Base-by-base conservation (phyloP, 2,888 invertebrate species). In the Liopterus haemorrhoidalis region DNA sequence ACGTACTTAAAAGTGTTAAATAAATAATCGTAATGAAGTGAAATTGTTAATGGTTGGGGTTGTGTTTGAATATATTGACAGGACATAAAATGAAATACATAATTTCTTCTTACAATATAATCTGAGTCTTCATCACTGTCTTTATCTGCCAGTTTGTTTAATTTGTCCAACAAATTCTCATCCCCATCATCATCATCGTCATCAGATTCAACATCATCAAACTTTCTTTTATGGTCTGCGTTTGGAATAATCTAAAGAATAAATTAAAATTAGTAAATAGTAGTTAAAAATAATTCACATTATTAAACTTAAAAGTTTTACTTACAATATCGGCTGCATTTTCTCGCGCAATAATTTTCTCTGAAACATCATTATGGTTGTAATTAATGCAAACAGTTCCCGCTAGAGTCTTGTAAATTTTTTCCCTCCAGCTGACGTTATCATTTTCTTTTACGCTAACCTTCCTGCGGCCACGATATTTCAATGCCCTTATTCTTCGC, bases 111-210 rank as follows among this genome's bases (percentile, higher is more conserved):
- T 39, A 45, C 45, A 24, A 39, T 5, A 16, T 27, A 45, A 4
- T 45, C 45, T 2, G 25, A 33, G 12, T 44, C 44, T 20, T 43
- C 43, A 18, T 33, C 31, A 8, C 22, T 22, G 6, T 37, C 37
- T 18, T 45, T 33, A 25, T 39, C 39, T 4, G 39, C 39, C n/a
- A 39, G 20, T 25, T 45, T 30, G 14, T 36, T 37, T 20, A 45
- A 39, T 18, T 35, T 31, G 18, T 45, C 32, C 9, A 45, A 33
- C 14, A 45, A 19, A 21, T 45, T 39, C 33, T 45, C 45, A 25
- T 45, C 45, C 32, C 39, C 39, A 21, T 45, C 45, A 14, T 39
- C 14, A 25, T 45, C 27, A 11, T 45, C 45, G 39, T 39, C 38
- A 22, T 43, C 43, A 8, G 27, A 22, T 12, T 33, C 22, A 24